Percentiles rank a stretch among this genome's conserved stretches.
Conservation (phyloP, 2,888 invertebrate species). For the Galerucella calmariensis region DNA sequence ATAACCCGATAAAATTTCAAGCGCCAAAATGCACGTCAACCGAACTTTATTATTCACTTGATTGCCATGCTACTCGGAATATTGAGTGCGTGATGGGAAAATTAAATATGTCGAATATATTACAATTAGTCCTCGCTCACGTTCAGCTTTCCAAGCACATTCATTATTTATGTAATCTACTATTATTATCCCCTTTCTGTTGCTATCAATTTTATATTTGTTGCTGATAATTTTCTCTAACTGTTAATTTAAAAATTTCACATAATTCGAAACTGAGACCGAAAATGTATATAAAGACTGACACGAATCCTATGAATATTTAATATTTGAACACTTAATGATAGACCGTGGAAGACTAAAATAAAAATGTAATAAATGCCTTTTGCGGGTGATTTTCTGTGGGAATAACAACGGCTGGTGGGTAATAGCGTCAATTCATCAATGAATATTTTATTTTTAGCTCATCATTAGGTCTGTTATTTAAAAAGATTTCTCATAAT, state of each 20-base stretch:
- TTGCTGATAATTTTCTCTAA: not conserved
- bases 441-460: constrained; percentile 54
- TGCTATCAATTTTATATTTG: not conserved
- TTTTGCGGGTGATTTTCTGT: constrained; percentile 59
- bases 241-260: not conserved
- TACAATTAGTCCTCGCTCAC: not conserved
- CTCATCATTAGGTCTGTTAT: constrained; percentile 34
- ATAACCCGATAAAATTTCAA: too few relatives aligned
- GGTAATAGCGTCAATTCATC: constrained; percentile 54
- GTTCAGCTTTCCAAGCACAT: not conserved
- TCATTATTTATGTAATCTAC: not conserved
- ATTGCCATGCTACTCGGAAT: too few relatives aligned
- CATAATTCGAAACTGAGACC: not conserved
- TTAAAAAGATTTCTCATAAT: constrained; percentile 40
- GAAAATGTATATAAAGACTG: not conserved
- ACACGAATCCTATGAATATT: constrained; percentile 53
- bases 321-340: constrained; percentile 57
- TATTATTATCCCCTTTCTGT: not conserved
- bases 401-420: constrained; percentile 55
- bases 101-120: not conserved
- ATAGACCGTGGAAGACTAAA: constrained; percentile 53
- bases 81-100: not conserved
- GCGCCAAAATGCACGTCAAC: too few relatives aligned
- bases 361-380: constrained; percentile 57
- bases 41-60: too few relatives aligned